Base-by-base conservation (phyloP, 2,797 vertebrate species). In the Premnoplex brunnescens region DNA sequence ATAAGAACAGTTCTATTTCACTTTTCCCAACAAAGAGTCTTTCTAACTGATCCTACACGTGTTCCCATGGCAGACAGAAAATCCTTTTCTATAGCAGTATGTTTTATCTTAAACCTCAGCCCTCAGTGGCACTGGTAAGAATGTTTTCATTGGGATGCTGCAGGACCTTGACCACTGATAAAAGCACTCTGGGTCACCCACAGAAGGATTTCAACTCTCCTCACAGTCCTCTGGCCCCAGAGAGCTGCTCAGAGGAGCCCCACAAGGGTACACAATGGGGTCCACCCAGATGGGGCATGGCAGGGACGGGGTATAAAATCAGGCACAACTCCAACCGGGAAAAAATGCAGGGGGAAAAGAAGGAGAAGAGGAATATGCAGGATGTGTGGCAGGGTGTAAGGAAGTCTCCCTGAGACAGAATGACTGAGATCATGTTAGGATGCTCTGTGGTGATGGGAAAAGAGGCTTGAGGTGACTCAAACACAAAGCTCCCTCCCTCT, bases 1-100 rank as follows among this genome's bases (percentile, higher is more conserved):
- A 27, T 78, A 75, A 94, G 58, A 93, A 77, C 5, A 17, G 55
- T 26, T 75, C 46, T 79, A 43, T 79, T 92, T 48, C 79, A 76
- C 44, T 55, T 64, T 37, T n/a, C 51, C 12, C 55, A 91, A 95
- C 89, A 96, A 97, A 95, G 46, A 56, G 59, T 67, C 64, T 91
- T 95, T 96, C 77, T 93, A 75, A 81, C 32, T 46, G 39, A 92
- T 95, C 86, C 92, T 90, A 87, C 91, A 88, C 43, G 37, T 10
- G 44, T 54, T 95, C 51, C 85, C 6, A 18, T 14, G 28, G 60
- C 68, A 77, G 48, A 69, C 12, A 88, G 69, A 88, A 94, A 85
- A 88, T 14, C 21, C 36, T 77, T 43, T 69, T 30, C 84, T 83
- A 73, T 88, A 69, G 74, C 43, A 83, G 39, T 30, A 30, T 28